Base-by-base conservation (phyloP, 2,888 invertebrate species). In the Ditula angustiorana region DNA sequence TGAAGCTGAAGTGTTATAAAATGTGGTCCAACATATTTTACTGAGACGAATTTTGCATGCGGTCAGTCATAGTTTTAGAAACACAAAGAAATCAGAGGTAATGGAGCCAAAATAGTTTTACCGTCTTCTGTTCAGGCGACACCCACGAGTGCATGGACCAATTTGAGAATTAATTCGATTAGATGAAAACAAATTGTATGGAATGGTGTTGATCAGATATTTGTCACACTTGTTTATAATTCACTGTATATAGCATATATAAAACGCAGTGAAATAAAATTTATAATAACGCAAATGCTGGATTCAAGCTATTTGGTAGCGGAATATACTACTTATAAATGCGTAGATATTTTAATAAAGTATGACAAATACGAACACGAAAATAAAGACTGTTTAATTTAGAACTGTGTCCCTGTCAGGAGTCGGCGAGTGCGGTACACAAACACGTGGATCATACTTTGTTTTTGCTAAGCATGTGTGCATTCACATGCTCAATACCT, bases 101-200 rank as follows among this genome's bases (percentile, higher is more conserved):
- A 79, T 83, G 80, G 80, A 85, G 81, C 78, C 64, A 87, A 89
- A 88, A 86, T 76, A 73, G 59, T 82, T 84, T 92, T 92, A 92
- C 92, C 92, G 88, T 92, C 92, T 88, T 92, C 92, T 92, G 90
- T 87, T 88, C 86, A 86, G 88, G 82, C 79, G 87, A 86, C 88
- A 87, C 88, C 90, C 86, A 82, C 75, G 91, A 77, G 81, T 82
- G 90, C 88, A 90, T 88, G 86, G 85, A 92, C 82, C 88, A 90
- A 90, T 88, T 81, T 72, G 76, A 81, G 72, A 79, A 85, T 84
- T 80, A 83, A 82, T 82, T 78, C 82, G 21, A 33, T 65, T 69
- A 66, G 69, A 69, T 61, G 65, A 71, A 59, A 61, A 58, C 52
- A 37, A 44, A 30, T 69, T 63, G 60, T 56, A 47, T 44, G 66